These are phyloP conservation scores for Xiphophorus couchianus DNA, from an alignment of 2,113 vertebrate species.

Conservation along the genomic window DNA sequence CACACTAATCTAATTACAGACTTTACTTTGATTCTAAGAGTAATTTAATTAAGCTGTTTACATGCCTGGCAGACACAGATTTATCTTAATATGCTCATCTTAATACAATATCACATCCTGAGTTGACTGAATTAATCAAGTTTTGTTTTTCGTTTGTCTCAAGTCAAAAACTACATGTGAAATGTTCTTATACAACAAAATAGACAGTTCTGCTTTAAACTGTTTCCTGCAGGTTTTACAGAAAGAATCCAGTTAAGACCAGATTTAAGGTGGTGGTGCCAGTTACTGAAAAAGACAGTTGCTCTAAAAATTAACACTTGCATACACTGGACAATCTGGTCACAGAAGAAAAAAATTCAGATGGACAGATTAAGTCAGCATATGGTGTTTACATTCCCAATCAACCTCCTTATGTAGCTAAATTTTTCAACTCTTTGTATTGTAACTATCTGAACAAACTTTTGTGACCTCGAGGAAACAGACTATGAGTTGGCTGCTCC, in stretches of 20 bases:
- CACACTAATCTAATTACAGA: slow-evolving; percentile 71
- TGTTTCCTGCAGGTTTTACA: slow-evolving; percentile 7
- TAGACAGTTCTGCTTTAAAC: background rate
- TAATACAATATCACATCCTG: slow-evolving; percentile 45
- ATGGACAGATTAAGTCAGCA: slow-evolving; percentile 19
- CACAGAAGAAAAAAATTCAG: slow-evolving; percentile 25
- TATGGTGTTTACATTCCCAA: slow-evolving; percentile 50
- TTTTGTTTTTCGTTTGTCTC: slow-evolving; percentile 24
- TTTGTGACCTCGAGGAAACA: slow-evolving; percentile 8
- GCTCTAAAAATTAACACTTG: slow-evolving; percentile 17
- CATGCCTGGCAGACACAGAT: slow-evolving; percentile 44
- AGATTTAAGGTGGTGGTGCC: slow-evolving; percentile 9
- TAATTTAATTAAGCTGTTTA: slow-evolving; percentile 73
- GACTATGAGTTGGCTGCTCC: slow-evolving; percentile 12
- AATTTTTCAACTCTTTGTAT: slow-evolving; percentile 43
- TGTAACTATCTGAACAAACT: slow-evolving; percentile 28
- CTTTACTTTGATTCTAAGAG: slow-evolving; percentile 57
- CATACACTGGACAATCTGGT: slow-evolving; percentile 19
- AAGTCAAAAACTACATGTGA: slow-evolving; percentile 21
- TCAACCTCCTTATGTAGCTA: slow-evolving; percentile 16
- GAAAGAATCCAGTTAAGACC: slow-evolving; percentile 2
- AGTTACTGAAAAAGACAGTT: slow-evolving; percentile 6
- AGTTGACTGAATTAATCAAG: slow-evolving; percentile 38
- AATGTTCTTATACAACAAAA: slow-evolving; percentile 4
- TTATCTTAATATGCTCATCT: slow-evolving; percentile 52